Conservation (phyloP, 2,797 vertebrate genomes). For the Pangasius djambal region DNA sequence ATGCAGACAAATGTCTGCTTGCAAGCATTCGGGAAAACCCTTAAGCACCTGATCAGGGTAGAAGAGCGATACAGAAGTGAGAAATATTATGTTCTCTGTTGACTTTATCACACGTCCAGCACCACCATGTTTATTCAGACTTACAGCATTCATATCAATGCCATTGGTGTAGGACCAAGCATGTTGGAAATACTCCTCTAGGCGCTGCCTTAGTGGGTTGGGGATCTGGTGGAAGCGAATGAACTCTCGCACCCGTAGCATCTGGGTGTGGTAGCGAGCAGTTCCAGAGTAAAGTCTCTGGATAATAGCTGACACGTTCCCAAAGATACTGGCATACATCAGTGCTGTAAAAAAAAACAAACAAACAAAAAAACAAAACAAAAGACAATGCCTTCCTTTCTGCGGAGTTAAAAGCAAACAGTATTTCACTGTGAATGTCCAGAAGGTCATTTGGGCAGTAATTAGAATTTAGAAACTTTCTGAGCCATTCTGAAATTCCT, state of each 20-base stretch:
- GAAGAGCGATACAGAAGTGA: neutral
- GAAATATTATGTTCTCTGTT: neutral
- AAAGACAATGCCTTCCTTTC: slow-evolving; percentile 10
- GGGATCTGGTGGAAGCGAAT: slow-evolving; percentile 86
- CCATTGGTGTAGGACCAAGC: slow-evolving; percentile 80
- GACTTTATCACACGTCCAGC: neutral
- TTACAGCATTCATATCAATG: slow-evolving; percentile 80
- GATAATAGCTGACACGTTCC: slow-evolving; percentile 87
- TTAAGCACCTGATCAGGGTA: slow-evolving; percentile 80
- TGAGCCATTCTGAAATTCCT: neutral
- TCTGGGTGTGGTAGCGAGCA: slow-evolving; percentile 82
- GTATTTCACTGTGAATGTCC: neutral
- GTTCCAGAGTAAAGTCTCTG: slow-evolving; percentile 85
- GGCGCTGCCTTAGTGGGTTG: slow-evolving; percentile 79
- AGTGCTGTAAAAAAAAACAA: slow-evolving; percentile 69
- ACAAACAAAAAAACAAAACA: neutral
- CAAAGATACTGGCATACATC: slow-evolving; percentile 87
- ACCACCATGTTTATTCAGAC: slow-evolving; percentile 36
- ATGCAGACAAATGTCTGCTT: slow-evolving; percentile 91
- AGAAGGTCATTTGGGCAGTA: neutral
- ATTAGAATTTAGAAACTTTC: neutral
- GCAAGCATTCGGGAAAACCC: slow-evolving; percentile 90
- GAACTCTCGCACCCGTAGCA: slow-evolving; percentile 83
- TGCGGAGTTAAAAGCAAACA: neutral
- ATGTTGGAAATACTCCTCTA: slow-evolving; percentile 79